phyloP scores from a whole-genome alignment of 1,140 invertebrate genomes.

The Coelopa frigida region DNA sequence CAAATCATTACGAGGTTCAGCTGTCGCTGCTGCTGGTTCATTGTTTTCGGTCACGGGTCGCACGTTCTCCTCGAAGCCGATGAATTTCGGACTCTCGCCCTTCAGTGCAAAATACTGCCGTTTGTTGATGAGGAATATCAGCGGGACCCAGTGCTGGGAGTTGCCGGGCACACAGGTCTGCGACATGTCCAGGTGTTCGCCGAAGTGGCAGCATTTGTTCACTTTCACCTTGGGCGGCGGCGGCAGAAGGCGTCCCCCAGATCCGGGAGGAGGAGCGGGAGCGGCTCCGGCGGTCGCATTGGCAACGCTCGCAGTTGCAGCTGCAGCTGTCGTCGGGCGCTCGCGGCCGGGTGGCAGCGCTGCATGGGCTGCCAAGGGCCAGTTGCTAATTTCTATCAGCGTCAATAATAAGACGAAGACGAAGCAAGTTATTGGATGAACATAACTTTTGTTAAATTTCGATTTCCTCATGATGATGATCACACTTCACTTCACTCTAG shows the following conservation, averaged over 20 bases:
- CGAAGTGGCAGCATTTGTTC: constrained; percentile 41
- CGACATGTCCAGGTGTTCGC: constrained; percentile 30
- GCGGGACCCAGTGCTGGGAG: constrained; percentile 31
- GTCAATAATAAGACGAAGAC: constrained; percentile 7
- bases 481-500: too few species aligned
- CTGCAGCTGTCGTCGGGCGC: not conserved
- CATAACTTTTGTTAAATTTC: too few species aligned
- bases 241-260: constrained; percentile 5
- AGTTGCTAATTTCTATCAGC: not conserved
- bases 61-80: constrained; percentile 29
- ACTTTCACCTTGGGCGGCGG: constrained; percentile 26
- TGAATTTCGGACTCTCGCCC: constrained; percentile 29
- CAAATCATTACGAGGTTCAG: too few species aligned
- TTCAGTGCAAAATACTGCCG: constrained; percentile 25
- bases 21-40: constrained; percentile 12
- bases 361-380: not conserved
- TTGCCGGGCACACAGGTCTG: constrained; percentile 28
- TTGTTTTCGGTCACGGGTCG: constrained; percentile 14
- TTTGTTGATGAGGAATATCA: constrained; percentile 29
- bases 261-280: not conserved
- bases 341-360: not conserved
- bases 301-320: not conserved
- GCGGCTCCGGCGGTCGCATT: not conserved
- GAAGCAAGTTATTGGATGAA: not conserved
- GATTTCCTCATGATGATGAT: too few species aligned